Evolutionary conservation across 2,888 invertebrate species (phyloP).

Genomic region (Cerastis rubricosa): DNA sequence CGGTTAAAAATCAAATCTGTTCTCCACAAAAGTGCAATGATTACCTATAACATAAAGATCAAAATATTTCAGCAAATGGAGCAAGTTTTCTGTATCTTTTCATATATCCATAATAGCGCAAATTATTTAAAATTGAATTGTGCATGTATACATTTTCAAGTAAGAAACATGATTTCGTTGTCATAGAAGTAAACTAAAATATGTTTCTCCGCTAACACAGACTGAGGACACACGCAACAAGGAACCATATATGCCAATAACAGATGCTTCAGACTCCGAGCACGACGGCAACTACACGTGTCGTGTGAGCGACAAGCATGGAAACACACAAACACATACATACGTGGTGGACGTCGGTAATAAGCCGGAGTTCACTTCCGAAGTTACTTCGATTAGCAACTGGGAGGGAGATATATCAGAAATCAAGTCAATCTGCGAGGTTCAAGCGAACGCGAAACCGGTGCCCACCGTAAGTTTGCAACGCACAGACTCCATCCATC

Average conservation of each 20-base stretch:
- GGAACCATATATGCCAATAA: conserved; percentile 30
- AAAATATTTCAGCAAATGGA: background rate
- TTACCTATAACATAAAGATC: background rate
- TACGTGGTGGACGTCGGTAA: conserved; percentile 60
- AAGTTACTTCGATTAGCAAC: conserved; percentile 4
- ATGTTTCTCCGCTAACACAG: conserved; percentile 31
- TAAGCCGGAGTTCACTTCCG: conserved; percentile 28
- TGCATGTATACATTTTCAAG: background rate
- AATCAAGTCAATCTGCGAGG: conserved; percentile 43
- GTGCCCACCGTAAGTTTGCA: conserved; percentile 46
- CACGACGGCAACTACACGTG: conserved; percentile 67
- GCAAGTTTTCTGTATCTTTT: background rate
- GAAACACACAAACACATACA: conserved; percentile 54
- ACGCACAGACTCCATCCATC: background rate
- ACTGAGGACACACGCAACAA: conserved; percentile 23
- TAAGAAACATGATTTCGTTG: background rate
- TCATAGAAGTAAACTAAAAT: background rate
- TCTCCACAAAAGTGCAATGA: background rate
- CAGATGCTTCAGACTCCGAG: background rate
- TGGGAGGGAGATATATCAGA: conserved; percentile 50
- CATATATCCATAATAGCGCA: background rate
- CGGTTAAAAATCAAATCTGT: background rate
- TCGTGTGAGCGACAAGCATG: conserved; percentile 59
- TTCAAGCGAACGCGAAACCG: conserved; percentile 32
- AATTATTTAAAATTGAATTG: background rate